Evolutionary conservation across 1,140 invertebrate species (phyloP).

Genomic region (Cyphomyrmex costatus): DNA sequence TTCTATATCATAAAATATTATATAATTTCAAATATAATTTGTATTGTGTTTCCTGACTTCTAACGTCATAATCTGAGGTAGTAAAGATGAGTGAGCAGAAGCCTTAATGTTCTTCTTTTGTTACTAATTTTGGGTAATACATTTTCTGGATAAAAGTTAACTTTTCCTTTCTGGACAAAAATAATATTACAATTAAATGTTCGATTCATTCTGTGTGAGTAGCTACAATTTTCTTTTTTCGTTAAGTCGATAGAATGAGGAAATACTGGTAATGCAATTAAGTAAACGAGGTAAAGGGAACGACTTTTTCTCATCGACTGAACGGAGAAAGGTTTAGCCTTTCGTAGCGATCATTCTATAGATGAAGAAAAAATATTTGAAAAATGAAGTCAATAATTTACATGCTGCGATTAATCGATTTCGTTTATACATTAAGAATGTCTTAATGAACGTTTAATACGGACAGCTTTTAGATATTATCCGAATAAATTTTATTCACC

Average conservation of each 20-base stretch:
- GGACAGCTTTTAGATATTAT: slow-evolving; percentile 5
- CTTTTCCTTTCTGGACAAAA: not conserved
- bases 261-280: slow-evolving; percentile 27
- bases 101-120: not conserved
- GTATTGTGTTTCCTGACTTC: no score
- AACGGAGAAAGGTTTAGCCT: not conserved
- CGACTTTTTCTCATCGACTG: not conserved
- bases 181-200: not conserved
- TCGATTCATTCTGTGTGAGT: not conserved
- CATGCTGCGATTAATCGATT: not conserved
- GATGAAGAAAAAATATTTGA: not conserved
- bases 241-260: not conserved
- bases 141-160: not conserved
- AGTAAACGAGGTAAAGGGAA: slow-evolving; percentile 17
- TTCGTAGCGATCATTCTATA: not conserved
- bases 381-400: not conserved
- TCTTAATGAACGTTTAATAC: slow-evolving; percentile 35
- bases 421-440: slow-evolving; percentile 12
- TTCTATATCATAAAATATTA: no score
- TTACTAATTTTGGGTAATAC: not conserved
- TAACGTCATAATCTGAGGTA: no score
- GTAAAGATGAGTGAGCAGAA: no score
- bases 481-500: slow-evolving; percentile 17
- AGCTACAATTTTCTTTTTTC: not conserved
- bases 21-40: no score